phyloP scores from a whole-genome alignment of 2,888 invertebrate genomes.

The Oscheius sp. region DNA sequence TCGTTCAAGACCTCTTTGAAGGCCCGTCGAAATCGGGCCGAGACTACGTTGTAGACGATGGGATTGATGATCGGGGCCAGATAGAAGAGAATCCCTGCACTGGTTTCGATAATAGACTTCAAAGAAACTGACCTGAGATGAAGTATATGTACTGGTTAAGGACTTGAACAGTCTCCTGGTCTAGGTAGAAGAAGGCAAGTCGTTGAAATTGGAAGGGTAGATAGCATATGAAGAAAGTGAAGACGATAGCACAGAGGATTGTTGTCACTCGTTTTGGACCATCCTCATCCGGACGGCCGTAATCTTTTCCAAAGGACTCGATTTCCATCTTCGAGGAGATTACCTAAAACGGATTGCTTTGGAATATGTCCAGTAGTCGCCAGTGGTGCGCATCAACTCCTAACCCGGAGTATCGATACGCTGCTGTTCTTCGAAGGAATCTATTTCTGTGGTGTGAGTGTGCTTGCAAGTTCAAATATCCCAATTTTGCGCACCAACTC shows the following conservation, averaged over 20 bases:
- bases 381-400: no score
- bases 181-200: slow-evolving; percentile 60
- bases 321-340: slow-evolving; percentile 24
- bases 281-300: slow-evolving; percentile 37
- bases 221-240: slow-evolving; percentile 64
- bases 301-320: slow-evolving; percentile 19
- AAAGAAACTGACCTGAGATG: slow-evolving; percentile 54
- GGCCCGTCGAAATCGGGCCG: slow-evolving; percentile 57
- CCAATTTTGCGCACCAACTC: no score
- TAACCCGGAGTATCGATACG: no score
- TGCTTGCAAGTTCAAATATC: no score
- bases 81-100: slow-evolving; percentile 62
- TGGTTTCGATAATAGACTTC: neutral
- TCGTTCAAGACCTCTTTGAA: slow-evolving; percentile 54
- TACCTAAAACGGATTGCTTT: slow-evolving; percentile 8
- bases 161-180: slow-evolving; percentile 36
- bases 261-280: slow-evolving; percentile 37
- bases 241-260: slow-evolving; percentile 53
- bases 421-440: no score
- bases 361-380: no score
- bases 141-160: slow-evolving; percentile 62
- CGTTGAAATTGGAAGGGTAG: slow-evolving; percentile 64
- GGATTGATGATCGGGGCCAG: slow-evolving; percentile 62
- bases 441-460: no score
- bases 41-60: slow-evolving; percentile 61